Conservation (phyloP, 1,140 invertebrate species). For the Orius laevigatus region DNA sequence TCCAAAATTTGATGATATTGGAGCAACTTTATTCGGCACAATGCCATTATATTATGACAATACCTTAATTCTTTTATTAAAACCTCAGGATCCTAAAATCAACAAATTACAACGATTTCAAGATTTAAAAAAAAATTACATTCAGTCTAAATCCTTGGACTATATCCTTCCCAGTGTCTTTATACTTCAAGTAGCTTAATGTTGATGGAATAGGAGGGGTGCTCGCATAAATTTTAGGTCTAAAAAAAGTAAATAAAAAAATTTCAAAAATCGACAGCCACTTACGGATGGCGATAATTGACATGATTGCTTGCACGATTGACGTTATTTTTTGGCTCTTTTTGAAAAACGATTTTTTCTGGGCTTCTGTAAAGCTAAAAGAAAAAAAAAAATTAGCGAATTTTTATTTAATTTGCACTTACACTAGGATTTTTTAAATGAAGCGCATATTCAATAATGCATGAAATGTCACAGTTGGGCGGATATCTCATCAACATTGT, state of each 20-base stretch:
- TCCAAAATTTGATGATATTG: slow-evolving; percentile 26
- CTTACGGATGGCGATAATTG: background rate
- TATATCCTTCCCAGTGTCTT: slow-evolving; percentile 16
- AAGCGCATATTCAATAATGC: slow-evolving; percentile 44
- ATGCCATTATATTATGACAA: slow-evolving; percentile 27
- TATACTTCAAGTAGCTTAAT: slow-evolving; percentile 12
- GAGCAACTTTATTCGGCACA: slow-evolving; percentile 26
- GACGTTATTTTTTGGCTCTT: too few relatives aligned
- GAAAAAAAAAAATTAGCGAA: too few relatives aligned
- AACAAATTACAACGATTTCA: background rate
- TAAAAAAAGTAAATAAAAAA: slow-evolving; percentile 22
- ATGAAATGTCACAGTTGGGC: slow-evolving; percentile 38
- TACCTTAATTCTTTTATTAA: slow-evolving; percentile 28
- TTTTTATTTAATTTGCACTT: background rate
- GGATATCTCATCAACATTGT: slow-evolving; percentile 51
- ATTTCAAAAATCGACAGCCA: too few relatives aligned
- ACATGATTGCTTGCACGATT: too few relatives aligned
- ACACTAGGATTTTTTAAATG: slow-evolving; percentile 38
- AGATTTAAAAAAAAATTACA: slow-evolving; percentile 20
- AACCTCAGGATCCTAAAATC: slow-evolving; percentile 27
- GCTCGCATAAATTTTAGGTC: slow-evolving; percentile 21
- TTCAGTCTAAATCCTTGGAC: slow-evolving; percentile 25
- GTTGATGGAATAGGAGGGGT: slow-evolving; percentile 11
- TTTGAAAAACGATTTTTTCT: too few relatives aligned
- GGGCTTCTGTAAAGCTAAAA: too few relatives aligned